Conservation (phyloP, 2,888 invertebrate genomes). For the Argyresthia albistria region DNA sequence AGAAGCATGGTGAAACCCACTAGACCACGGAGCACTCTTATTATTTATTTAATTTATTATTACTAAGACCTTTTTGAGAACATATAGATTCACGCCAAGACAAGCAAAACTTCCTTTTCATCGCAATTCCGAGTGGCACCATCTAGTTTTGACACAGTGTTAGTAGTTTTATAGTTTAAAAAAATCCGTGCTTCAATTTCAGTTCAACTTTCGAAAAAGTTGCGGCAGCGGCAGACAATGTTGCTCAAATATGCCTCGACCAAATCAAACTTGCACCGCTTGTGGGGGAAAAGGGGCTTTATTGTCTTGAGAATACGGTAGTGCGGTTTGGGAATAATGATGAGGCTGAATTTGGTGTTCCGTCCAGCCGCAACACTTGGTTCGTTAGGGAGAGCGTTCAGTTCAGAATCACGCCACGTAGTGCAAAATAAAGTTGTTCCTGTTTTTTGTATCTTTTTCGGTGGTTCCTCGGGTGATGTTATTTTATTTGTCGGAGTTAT, state of each 20-base stretch:
- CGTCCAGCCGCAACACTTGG: constrained; percentile 14
- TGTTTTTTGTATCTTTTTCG: not conserved
- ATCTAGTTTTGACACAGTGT: too few relatives aligned
- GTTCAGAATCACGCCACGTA: constrained; percentile 21
- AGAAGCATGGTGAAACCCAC: too few relatives aligned
- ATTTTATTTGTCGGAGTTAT: not conserved
- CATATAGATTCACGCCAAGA: too few relatives aligned
- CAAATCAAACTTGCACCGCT: constrained; percentile 1
- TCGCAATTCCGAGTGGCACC: too few relatives aligned
- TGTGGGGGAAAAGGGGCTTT: not conserved
- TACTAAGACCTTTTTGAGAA: too few relatives aligned
- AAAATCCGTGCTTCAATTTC: not conserved
- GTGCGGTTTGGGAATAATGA: not conserved
- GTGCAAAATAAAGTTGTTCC: constrained; percentile 14
- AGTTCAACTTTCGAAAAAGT: constrained; percentile 2
- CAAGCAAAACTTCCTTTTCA: too few relatives aligned
- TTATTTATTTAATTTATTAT: too few relatives aligned
- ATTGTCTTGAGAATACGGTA: not conserved
- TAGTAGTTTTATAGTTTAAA: not conserved
- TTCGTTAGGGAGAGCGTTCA: constrained; percentile 28
- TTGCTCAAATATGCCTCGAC: constrained; percentile 29
- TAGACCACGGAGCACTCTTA: too few relatives aligned
- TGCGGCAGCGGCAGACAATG: constrained; percentile 24
- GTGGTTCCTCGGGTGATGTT: not conserved
- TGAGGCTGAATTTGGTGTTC: not conserved